Base-by-base conservation (phyloP, 1,140 invertebrate species). In the Lepidurus couesii region DNA sequence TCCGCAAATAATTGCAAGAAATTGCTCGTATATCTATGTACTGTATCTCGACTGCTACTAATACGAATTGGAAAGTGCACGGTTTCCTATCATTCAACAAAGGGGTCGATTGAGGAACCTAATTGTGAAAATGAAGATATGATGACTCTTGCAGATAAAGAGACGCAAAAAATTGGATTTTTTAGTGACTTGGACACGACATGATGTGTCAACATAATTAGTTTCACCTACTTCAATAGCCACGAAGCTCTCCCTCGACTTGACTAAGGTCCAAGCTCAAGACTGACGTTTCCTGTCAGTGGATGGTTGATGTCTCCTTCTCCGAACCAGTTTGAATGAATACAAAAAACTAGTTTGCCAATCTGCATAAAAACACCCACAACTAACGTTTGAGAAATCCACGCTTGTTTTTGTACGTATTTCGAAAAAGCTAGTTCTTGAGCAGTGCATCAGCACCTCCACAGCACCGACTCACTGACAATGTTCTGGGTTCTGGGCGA, bases 161-260 rank as follows among this genome's bases (percentile, higher is more conserved):
- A 65, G 21, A 65, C 8, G 13, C 16, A 65, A 13, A 21, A 65
- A 65, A 65, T 0, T 21, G 53, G n/a, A 65, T 21, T 65, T 65
- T 65, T 65, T 65, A 65, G 7, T 16, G 53, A 65, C 53, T 65
- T 7, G 16, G 21, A 9, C 53, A 65, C 53, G 53, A 65, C 53
- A 34, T 21, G 16, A n/a, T 16, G 16, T 65, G 7, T 65, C 53
- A 21, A 65, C 21, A 65, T 65, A 65, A 65, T 65, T 65, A 65
- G 53, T 65, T 65, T 65, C 53, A 65, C 53, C 53, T 65, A 65
- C 53, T 65, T 65, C 53, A 65, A 65, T n/a, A 47, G 10, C 45
- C 45, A 47, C 10, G 10, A 47, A 47, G 16, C 45, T 11, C 45
- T 47, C 13, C 53, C 53, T 65, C 16, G 1, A 65, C 8, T 16